These are phyloP conservation scores for Callopanchax toddi DNA, from an alignment of 2,113 vertebrate genomes.

Conservation along the genomic window DNA sequence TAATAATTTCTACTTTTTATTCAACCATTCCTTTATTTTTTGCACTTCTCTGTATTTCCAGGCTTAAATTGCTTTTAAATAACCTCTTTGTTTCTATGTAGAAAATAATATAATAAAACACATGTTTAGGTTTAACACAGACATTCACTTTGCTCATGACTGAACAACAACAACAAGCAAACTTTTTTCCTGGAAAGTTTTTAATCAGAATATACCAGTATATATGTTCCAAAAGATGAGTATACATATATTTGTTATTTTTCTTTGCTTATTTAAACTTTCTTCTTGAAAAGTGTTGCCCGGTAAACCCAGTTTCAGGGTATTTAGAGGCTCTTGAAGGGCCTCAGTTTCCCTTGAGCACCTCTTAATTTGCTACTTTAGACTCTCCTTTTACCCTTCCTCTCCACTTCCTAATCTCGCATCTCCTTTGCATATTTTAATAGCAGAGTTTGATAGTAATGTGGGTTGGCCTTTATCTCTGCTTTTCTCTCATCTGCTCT, in stretches of 20 bases:
- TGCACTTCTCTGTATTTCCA: no score
- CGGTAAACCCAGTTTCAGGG: conserved; percentile 51
- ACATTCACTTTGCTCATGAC: no score
- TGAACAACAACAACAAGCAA: no score
- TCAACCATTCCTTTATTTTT: no score
- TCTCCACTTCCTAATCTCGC: conserved; percentile 47
- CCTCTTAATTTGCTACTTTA: conserved; percentile 44
- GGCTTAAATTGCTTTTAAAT: no score
- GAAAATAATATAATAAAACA: no score
- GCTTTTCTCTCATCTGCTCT: conserved; percentile 30
- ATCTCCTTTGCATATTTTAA: conserved; percentile 72
- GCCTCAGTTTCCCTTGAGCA: conserved; percentile 49
- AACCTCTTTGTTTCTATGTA: no score
- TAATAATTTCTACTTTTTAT: no score
- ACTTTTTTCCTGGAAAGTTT: no score
- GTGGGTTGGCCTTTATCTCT: conserved; percentile 44
- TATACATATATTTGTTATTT: not conserved
- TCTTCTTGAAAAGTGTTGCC: conserved; percentile 25
- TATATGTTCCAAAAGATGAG: not conserved
- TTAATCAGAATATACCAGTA: no score
- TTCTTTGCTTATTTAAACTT: conserved; percentile 6
- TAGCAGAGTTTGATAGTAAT: conserved; percentile 35
- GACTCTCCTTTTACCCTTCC: conserved; percentile 59
- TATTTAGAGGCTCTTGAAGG: conserved; percentile 23
- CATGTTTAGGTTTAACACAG: no score